These are phyloP conservation scores for Alethe castanea DNA, from an alignment of 2,113 vertebrate genomes.

Conservation along the genomic window DNA sequence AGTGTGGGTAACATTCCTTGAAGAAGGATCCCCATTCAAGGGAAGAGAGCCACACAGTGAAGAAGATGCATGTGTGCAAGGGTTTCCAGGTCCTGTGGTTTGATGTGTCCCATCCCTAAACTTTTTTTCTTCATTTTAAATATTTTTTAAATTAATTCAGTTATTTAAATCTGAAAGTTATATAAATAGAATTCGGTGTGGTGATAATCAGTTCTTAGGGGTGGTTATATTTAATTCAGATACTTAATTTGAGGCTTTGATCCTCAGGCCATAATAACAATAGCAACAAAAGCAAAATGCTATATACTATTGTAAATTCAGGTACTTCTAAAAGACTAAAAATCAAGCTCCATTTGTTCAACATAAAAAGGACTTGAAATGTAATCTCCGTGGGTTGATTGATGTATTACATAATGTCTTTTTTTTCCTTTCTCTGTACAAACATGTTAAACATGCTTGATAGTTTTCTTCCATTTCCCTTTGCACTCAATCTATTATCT, in stretches of 20 bases:
- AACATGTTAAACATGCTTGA: constrained; percentile 46
- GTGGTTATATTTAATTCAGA: constrained; percentile 58
- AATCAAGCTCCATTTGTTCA: constrained; percentile 60
- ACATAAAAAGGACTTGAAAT: constrained; percentile 36
- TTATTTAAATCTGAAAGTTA: constrained; percentile 34
- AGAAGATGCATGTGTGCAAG: accelerated
- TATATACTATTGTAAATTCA: constrained; percentile 37
- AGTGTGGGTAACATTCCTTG: not conserved
- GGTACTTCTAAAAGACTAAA: constrained; percentile 38
- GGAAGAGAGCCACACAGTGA: not conserved
- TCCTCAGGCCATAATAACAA: constrained; percentile 18
- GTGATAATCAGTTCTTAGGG: constrained; percentile 44
- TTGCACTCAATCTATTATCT: constrained; percentile 24
- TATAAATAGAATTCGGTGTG: constrained; percentile 56
- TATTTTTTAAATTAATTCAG: constrained; percentile 58
- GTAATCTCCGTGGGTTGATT: constrained; percentile 39
- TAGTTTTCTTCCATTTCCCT: constrained; percentile 44
- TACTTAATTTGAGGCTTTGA: constrained; percentile 48
- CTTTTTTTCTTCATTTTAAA: constrained; percentile 38
- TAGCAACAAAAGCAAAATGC: constrained; percentile 32
- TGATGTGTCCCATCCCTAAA: not conserved
- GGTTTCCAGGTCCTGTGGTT: not conserved
- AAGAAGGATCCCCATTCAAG: not conserved
- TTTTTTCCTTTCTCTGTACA: not conserved
- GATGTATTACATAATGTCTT: constrained; percentile 27